These are phyloP conservation scores for Anguilla japonica DNA, from an alignment of 2,113 vertebrate genomes.

Conservation along the genomic window DNA sequence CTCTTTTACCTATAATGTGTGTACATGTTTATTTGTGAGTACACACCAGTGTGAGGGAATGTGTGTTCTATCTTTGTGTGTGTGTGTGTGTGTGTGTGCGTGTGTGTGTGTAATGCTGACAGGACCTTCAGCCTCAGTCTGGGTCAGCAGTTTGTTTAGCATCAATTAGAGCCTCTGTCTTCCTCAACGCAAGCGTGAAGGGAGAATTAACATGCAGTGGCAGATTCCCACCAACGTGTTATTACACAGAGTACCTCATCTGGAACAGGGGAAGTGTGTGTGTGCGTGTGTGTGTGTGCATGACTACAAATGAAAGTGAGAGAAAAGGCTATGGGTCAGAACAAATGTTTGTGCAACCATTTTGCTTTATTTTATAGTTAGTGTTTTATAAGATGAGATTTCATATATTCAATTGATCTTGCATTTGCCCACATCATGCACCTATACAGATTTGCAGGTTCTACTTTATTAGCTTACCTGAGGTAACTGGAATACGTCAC, in stretches of 20 bases:
- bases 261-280: constrained; percentile 42
- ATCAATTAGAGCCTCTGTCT: constrained; percentile 88
- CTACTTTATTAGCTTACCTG: background rate
- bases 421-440: background rate
- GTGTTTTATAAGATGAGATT: background rate
- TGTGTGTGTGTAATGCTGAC: constrained; percentile 50
- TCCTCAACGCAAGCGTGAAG: constrained; percentile 87
- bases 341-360: background rate
- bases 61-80: constrained; percentile 23
- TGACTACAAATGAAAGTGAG: constrained; percentile 11
- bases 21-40: background rate
- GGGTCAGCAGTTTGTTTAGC: constrained; percentile 76
- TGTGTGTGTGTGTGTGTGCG: constrained; percentile 36
- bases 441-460: background rate
- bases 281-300: constrained; percentile 12
- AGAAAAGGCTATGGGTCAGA: background rate
- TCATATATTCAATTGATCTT: background rate
- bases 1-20: background rate
- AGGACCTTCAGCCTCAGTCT: constrained; percentile 67
- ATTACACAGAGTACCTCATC: constrained; percentile 62
- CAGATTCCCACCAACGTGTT: constrained; percentile 85
- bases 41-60: constrained; percentile 1
- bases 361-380: background rate
- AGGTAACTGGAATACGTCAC: background rate
- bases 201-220: constrained; percentile 86